Base-by-base conservation (phyloP, 2,797 vertebrate species). In the Typhlichthys subterraneus region DNA sequence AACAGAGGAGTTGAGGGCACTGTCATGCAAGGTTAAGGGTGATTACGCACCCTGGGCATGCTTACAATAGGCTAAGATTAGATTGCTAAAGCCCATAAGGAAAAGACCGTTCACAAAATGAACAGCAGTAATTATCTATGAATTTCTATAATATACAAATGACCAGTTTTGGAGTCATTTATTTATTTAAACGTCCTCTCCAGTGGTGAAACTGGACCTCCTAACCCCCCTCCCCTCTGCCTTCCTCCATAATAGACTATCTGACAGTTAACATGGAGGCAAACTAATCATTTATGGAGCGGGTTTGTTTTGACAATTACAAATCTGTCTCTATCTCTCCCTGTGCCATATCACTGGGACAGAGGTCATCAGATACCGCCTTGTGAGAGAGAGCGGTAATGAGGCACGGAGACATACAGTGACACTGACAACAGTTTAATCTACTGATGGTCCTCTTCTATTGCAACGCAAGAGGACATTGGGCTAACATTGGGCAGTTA, bases 1-100 rank as follows among this genome's bases (percentile, higher is more conserved):
- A 91, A 93, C 88, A 91, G 87, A 89, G 87, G 89, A 91, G 91
- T 93, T 93, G 92, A 91, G 88, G 92, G 91, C 92, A 88, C 90
- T 86, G 94, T 42, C 38, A 93, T 89, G 92, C 91, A 88, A 92
- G 82, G 81, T 89, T 87, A 88, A 85, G 75, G 72, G 77, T 80
- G 83, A 90, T 88, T 88, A 88, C 74, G 80, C 69, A 67, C 76
- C 77, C 80, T 66, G 82, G 71, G 76, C 78, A 75, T 76, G 48
- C 67, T 72, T 75, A 87, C 86, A 89, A 87, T 82, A 69, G 75
- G 61, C 66, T 65, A 65, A 80, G 86, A 86, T 85, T 84, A 85
- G 86, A 87, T 79, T 72, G 60, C 75, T 71, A 77, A 78, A 77
- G 74, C 70, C 72, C 61, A 67, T 69, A 75, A 69, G 57, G 57